Evolutionary conservation across 2,797 vertebrate species (phyloP).

Genomic region (Columba guinea): DNA sequence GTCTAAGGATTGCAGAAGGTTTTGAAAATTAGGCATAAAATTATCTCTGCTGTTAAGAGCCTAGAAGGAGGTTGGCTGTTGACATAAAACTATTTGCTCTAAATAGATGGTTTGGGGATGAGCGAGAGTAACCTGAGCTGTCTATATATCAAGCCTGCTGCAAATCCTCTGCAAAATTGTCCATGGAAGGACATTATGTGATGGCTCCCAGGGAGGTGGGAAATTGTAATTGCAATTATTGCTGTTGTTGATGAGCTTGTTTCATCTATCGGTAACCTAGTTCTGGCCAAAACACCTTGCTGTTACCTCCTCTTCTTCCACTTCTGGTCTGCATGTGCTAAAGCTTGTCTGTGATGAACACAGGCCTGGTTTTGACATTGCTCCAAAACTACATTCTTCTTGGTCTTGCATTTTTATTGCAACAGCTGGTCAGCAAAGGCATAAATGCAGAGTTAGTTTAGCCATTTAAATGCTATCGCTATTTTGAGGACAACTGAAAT

Average conservation of each 20-base stretch:
- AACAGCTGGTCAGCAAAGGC: neutral
- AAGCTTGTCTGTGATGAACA: neutral
- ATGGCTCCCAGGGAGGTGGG: neutral
- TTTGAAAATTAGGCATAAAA: neutral
- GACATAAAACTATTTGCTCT: neutral
- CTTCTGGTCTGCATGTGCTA: neutral
- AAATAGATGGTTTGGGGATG: neutral
- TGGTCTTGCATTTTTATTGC: neutral
- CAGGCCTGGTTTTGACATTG: neutral
- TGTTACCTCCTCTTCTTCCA: neutral
- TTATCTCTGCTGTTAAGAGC: neutral
- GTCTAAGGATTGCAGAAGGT: neutral
- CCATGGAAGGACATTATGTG: neutral
- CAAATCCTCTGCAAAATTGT: neutral
- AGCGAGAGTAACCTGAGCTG: neutral
- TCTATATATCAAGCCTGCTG: rapidly evolving
- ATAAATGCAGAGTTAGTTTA: neutral
- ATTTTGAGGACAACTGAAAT: neutral
- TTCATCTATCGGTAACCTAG: neutral
- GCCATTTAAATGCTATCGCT: neutral
- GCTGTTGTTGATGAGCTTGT: neutral
- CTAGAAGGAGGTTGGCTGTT: neutral
- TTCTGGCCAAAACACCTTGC: neutral
- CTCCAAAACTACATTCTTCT: neutral
- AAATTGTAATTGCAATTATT: neutral